A percentile compares a stretch with the other conserved stretches of the same genome.
Conservation (phyloP, 2,888 invertebrate genomes). For the Drosophila greeni region DNA sequence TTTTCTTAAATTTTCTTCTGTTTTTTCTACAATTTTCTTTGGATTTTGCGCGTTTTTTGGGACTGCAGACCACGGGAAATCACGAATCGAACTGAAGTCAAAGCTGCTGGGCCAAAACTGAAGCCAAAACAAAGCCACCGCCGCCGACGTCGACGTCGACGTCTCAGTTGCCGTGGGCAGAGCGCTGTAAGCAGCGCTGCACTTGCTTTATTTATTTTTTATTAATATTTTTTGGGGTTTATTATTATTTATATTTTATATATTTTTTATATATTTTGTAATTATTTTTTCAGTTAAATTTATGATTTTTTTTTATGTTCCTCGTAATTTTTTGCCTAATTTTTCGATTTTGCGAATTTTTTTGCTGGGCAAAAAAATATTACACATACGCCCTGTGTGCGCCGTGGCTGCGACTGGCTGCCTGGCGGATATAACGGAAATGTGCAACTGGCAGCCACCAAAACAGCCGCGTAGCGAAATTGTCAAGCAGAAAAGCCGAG, state of each 20-base stretch:
- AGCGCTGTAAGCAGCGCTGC: slow-evolving; percentile 46
- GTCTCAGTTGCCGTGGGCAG: slow-evolving; percentile 51
- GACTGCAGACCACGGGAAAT: slow-evolving; percentile 47
- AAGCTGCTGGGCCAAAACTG: slow-evolving; percentile 52
- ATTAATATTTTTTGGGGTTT: background rate
- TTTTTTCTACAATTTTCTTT: background rate
- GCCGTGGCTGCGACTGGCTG: slow-evolving; percentile 47
- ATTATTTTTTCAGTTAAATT: background rate
- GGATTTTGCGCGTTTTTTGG: slow-evolving; percentile 47
- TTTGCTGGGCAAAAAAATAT: slow-evolving; percentile 27
- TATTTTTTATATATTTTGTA: background rate
- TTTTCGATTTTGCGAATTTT: background rate
- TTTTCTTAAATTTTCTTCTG: no score
- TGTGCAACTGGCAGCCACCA: slow-evolving; percentile 69
- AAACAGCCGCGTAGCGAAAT: slow-evolving; percentile 59
- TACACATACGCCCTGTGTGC: slow-evolving; percentile 52
- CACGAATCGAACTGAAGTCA: slow-evolving; percentile 60
- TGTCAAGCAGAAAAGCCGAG: slow-evolving; percentile 52
- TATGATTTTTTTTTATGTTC: slow-evolving; percentile 10
- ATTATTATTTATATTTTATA: no score
- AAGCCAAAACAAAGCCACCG: slow-evolving; percentile 39
- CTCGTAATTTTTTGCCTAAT: background rate
- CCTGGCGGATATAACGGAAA: slow-evolving; percentile 69
- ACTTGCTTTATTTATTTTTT: slow-evolving; percentile 23
- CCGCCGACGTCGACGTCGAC: slow-evolving; percentile 18